Conservation (phyloP, 2,113 vertebrate species). For the Apteryx owenii region DNA sequence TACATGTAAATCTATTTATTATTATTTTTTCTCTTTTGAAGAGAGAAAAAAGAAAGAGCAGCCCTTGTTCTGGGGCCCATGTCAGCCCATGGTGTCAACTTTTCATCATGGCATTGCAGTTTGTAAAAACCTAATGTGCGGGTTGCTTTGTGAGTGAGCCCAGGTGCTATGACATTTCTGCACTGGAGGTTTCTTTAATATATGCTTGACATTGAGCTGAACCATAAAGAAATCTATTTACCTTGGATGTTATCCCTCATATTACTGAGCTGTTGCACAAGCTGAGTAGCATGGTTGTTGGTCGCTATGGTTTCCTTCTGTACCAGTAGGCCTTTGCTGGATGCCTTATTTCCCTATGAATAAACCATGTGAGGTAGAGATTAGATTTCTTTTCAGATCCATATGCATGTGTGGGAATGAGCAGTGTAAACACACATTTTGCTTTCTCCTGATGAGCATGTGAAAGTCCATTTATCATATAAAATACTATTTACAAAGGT, state of each 20-base stretch:
- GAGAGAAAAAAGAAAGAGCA: neutral
- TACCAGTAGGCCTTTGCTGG: constrained; percentile 73
- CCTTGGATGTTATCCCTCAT: constrained; percentile 88
- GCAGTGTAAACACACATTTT: constrained; percentile 39
- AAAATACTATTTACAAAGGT: constrained; percentile 34
- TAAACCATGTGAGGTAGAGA: constrained; percentile 64
- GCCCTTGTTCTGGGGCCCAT: neutral
- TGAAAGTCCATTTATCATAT: constrained; percentile 16
- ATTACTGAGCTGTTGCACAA: constrained; percentile 80
- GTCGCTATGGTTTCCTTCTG: constrained; percentile 82
- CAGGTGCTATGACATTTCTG: neutral
- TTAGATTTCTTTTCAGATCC: constrained; percentile 52
- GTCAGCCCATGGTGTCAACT: neutral
- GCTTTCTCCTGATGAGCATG: neutral
- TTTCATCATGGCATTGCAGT: neutral
- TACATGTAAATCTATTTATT: neutral
- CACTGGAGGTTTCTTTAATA: neutral
- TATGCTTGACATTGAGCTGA: neutral
- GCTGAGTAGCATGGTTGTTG: constrained; percentile 78
- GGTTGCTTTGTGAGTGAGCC: neutral
- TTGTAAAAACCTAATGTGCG: neutral
- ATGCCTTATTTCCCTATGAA: constrained; percentile 81
- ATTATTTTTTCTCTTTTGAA: neutral
- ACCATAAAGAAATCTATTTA: constrained; percentile 59
- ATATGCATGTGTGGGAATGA: neutral